A percentile compares a stretch with the other conserved stretches of the same genome.
Evolutionary conservation across 2,797 vertebrate species (phyloP).

Genomic region (Pipistrellus nathusii): DNA sequence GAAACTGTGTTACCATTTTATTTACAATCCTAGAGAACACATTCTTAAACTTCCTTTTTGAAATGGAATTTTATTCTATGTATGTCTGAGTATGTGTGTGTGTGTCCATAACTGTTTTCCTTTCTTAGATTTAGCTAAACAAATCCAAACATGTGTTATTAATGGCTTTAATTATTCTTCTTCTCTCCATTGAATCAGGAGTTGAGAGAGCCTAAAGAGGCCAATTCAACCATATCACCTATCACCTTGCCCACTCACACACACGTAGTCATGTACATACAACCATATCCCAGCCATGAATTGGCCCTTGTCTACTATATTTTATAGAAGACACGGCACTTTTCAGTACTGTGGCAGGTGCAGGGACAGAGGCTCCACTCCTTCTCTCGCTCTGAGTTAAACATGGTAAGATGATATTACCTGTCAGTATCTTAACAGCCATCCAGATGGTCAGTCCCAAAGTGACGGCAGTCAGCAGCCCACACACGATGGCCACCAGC

Average conservation of each 20-base stretch:
- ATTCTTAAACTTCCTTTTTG: constrained; percentile 43
- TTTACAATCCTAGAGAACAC: background rate
- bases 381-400: background rate
- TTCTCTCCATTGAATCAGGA: background rate
- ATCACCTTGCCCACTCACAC: background rate
- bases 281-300: background rate
- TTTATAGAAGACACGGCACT: background rate
- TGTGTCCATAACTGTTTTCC: background rate
- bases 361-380: background rate
- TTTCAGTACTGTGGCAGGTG: background rate
- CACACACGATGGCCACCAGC: constrained; percentile 61
- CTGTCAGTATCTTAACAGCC: constrained; percentile 68
- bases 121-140: constrained; percentile 25
- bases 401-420: constrained; percentile 55
- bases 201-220: constrained; percentile 32
- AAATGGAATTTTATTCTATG: background rate
- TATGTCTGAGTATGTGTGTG: background rate
- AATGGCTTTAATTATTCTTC: constrained; percentile 3
- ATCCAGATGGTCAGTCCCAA: constrained; percentile 75
- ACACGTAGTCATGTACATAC: background rate
- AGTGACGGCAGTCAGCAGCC: background rate
- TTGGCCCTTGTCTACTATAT: background rate
- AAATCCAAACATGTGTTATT: background rate
- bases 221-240: background rate
- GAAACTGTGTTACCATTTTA: background rate